Base-by-base conservation (phyloP, 2,797 vertebrate genomes). In the Cossypha heuglini region DNA sequence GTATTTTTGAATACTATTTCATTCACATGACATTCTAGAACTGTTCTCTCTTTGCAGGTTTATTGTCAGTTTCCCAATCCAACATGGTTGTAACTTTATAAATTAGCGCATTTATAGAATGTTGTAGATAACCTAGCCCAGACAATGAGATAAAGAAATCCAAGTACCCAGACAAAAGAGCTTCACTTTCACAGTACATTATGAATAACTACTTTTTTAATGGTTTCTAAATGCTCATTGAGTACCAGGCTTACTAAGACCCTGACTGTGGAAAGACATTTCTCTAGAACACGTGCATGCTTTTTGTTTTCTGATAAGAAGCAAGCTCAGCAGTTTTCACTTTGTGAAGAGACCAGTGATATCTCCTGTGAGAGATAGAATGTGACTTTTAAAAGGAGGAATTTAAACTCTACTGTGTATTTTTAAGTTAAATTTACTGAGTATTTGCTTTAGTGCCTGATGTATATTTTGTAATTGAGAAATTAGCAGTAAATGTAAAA, bases 401-500 rank as follows among this genome's bases (percentile, higher is more conserved):
- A 68, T 79, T 96, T 78, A 31, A 84, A 79, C 58, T 66, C 71
- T 76, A 71, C 9, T 20, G 9, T n/a, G 1, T 89, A 86, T 93
- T 83, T 92, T 25, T 74, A 95, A 82, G 40, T 88, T 74, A 51
- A 42, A 88, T 72, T 73, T 92, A 37, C 37, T 35, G 61, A 74
- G 66, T 75, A 78, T 93, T 92, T 93, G 61, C 26, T 58, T 82
- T 81, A 71, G 78, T 62, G 85, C 69, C 33, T 93, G 83, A 80
- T 82, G 54, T 96, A 40, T 45, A 82, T 78, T 86, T 78, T 96
- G 18, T 90, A 95, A 92, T 46, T 95, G 94, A 97, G 74, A 97
- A 97, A 97, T 95, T 86, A 84, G 54, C 81, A 91, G 63, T 22
- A 49, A 93, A 95, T 95, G 86, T 93, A 93, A 88, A 89, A 96